phyloP scores from a whole-genome alignment of 1,140 invertebrate genomes.

The Drosophila persimilis region DNA sequence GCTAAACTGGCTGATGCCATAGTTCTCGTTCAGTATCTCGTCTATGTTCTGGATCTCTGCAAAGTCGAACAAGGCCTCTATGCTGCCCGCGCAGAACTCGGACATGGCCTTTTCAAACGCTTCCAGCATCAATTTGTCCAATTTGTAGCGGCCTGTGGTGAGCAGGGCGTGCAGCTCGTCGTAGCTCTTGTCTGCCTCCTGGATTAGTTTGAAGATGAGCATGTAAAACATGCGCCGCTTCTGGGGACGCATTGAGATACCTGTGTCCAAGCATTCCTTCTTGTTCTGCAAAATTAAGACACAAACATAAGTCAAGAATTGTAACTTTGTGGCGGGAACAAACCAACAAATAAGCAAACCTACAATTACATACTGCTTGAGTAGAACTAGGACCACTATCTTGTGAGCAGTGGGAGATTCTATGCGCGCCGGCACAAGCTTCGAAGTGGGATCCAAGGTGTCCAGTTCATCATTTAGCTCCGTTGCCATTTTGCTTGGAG shows the following conservation, averaged over 20 bases:
- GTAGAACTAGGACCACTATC: constrained; percentile 70
- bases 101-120: constrained; percentile 85
- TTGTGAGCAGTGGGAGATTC: constrained; percentile 78
- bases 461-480: constrained; percentile 77
- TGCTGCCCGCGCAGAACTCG: constrained; percentile 84
- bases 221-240: constrained; percentile 85
- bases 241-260: constrained; percentile 63
- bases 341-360: constrained; percentile 1
- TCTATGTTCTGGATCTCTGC: constrained; percentile 85
- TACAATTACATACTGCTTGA: constrained; percentile 80
- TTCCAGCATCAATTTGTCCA: constrained; percentile 84
- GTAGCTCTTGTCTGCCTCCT: constrained; percentile 88
- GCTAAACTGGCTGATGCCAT: constrained; percentile 84
- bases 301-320: background rate
- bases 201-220: constrained; percentile 86
- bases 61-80: constrained; percentile 87
- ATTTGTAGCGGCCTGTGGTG: constrained; percentile 84
- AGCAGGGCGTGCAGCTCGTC: constrained; percentile 85
- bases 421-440: constrained; percentile 56
- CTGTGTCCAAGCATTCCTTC: constrained; percentile 56
- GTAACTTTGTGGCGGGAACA: no score
- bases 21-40: constrained; percentile 67
- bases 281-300: constrained; percentile 53
- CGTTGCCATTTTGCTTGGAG: constrained; percentile 28
- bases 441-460: constrained; percentile 68